phyloP scores from a whole-genome alignment of 2,888 invertebrate species.

The Phortica magna region DNA sequence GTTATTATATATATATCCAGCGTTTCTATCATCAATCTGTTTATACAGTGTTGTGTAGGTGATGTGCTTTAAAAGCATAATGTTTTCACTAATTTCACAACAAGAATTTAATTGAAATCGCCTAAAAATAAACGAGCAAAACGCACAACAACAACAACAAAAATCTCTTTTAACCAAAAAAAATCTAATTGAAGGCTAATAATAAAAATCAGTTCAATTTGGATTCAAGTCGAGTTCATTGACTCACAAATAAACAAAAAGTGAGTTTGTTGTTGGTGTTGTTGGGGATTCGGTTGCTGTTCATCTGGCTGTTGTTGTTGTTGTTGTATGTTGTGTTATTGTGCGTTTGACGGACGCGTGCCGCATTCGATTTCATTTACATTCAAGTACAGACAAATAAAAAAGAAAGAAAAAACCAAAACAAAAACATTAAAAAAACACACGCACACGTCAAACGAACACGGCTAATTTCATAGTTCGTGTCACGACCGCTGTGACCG shows the following conservation, averaged over 20 bases:
- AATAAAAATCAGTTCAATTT: not conserved
- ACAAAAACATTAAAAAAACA: not conserved
- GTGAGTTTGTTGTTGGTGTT: not conserved
- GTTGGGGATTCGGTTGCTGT: too few species aligned
- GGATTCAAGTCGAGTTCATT: slow-evolving; percentile 11
- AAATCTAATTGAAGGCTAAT: slow-evolving; percentile 1
- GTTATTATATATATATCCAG: too few species aligned
- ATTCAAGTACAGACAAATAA: not conserved
- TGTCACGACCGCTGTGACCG: not conserved
- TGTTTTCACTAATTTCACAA: too few species aligned
- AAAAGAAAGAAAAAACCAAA: not conserved
- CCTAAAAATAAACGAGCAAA: not conserved
- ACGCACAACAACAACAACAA: not conserved
- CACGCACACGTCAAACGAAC: not conserved
- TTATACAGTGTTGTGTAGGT: too few species aligned
- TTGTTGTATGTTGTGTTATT: not conserved
- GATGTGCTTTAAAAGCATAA: too few species aligned
- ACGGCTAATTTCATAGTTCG: not conserved
- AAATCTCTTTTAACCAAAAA: not conserved
- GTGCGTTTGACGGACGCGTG: not conserved
- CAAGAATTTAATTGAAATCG: not conserved
- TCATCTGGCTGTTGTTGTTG: too few species aligned
- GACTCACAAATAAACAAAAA: slow-evolving; percentile 19
- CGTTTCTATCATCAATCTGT: too few species aligned
- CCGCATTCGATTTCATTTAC: slow-evolving; percentile 17